These are phyloP conservation scores for Gephyroberyx darwinii DNA, from an alignment of 2,797 vertebrate genomes.

Conservation along the genomic window DNA sequence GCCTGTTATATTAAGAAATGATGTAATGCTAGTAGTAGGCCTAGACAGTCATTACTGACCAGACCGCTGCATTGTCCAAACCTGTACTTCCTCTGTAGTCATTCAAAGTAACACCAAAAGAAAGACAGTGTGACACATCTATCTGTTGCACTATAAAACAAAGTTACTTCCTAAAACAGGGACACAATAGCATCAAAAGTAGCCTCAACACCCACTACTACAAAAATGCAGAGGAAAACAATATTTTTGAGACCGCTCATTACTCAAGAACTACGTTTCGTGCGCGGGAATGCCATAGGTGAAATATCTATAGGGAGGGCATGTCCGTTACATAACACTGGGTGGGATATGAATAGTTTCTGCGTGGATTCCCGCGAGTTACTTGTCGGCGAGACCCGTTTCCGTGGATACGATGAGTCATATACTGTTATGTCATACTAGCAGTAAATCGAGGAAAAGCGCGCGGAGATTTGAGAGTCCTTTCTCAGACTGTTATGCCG, in stretches of 20 bases:
- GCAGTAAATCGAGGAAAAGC: conserved; percentile 51
- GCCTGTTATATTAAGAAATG: no score
- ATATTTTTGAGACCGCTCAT: background rate
- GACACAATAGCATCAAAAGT: background rate
- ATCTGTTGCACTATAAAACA: no score
- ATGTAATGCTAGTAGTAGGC: no score
- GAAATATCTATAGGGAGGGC: background rate
- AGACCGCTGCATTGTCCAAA: no score
- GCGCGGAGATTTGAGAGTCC: conserved; percentile 63
- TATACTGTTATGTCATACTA: conserved; percentile 29
- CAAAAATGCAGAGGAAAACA: background rate
- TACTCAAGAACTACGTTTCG: background rate
- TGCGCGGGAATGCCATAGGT: conserved; percentile 8
- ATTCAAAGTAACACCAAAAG: no score
- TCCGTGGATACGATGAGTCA: conserved; percentile 57
- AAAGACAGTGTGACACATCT: no score
- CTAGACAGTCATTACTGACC: no score
- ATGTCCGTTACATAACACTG: conserved; percentile 28
- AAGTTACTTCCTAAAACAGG: no score
- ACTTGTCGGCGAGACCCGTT: conserved; percentile 11
- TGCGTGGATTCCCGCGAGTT: conserved; percentile 46
- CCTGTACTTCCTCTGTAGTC: no score
- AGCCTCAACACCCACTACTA: background rate
- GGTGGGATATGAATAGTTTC: conserved; percentile 35
- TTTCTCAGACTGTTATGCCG: background rate